Base-by-base conservation (phyloP, 2,113 vertebrate species). In the Callionymus lyra region DNA sequence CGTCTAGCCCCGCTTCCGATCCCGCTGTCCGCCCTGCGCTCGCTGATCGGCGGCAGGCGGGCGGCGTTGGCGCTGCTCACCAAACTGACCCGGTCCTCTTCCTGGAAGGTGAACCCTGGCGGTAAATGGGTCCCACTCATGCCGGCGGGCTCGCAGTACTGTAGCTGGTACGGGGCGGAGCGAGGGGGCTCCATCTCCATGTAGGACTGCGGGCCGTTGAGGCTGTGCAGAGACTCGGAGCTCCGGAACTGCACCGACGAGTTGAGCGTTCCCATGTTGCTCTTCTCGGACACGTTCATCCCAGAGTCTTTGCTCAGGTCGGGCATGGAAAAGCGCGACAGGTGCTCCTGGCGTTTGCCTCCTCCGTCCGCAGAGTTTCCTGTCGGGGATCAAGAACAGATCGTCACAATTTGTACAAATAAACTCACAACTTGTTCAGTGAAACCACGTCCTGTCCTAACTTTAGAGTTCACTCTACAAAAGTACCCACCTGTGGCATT, bases 301-400 rank as follows among this genome's bases (percentile, higher is more conserved):
- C 94, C 95, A 0, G 95, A 98, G 84, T 98, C 94, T 77, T 99
- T 97, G 85, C 95, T 99, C 63, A 99, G 82, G 74, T 99, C 95
- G 0, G 95, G 95, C 94, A 99, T 98, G 11, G 95, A 99, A 68
- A 99, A 99, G 11, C 91, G 85, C 38, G 95, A 98, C 16, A 98
- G 88, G 45, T 93, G 91, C 72, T 98, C 94, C 73, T 94, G 94
- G 31, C 89, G 85, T 63, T 89, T 95, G 64, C 89, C 81, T 5
- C 88, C 89, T 0, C 90, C 89, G 0, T 97, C 93, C 1, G 87
- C 86, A 0, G 91, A 95, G 47, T 89, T 85, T 10, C 92, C 95
- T 98, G 74, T 3, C 38, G 14, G 31, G 13, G 16, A 68, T 41
- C 3, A 47, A 27, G 45, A 34, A 8, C 40, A 2, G 17, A 42